phyloP scores from a whole-genome alignment of 1,140 invertebrate genomes.

The Thaumetopoea pityocampa region DNA sequence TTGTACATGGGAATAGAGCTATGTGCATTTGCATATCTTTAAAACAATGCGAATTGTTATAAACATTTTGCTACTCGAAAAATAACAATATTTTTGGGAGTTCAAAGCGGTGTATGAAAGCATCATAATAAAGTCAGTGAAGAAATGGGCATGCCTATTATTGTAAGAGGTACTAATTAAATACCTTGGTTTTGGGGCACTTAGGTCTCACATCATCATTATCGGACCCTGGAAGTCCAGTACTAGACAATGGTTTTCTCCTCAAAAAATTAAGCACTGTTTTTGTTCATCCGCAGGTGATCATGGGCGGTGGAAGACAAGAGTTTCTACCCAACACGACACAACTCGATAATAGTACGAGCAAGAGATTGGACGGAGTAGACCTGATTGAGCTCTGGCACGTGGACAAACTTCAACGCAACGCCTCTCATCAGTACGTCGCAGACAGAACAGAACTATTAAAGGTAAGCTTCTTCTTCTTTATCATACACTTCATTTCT shows the following conservation, averaged over 20 bases:
- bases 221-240: neutral
- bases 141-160: too few relatives aligned
- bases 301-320: slow-evolving; percentile 84
- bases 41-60: too few relatives aligned
- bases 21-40: too few relatives aligned
- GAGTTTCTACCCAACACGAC: slow-evolving; percentile 82
- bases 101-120: too few relatives aligned
- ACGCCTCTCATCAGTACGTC: slow-evolving; percentile 52
- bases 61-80: too few relatives aligned
- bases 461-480: slow-evolving; percentile 38
- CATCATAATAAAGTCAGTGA: neutral
- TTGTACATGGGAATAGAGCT: too few relatives aligned
- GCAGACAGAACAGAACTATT: slow-evolving; percentile 54
- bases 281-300: slow-evolving; percentile 69
- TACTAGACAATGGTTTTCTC: neutral
- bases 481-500: too few relatives aligned
- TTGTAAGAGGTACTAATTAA: too few relatives aligned
- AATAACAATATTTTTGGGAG: too few relatives aligned
- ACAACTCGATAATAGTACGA: slow-evolving; percentile 66
- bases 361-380: slow-evolving; percentile 59
- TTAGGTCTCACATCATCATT: neutral
- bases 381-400: slow-evolving; percentile 76
- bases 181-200: too few relatives aligned
- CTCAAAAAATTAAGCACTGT: neutral
- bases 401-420: slow-evolving; percentile 45